A percentile compares a stretch with the other conserved stretches of the same genome.
Conservation (phyloP, 2,113 vertebrate species). For the Tachycineta bicolor region DNA sequence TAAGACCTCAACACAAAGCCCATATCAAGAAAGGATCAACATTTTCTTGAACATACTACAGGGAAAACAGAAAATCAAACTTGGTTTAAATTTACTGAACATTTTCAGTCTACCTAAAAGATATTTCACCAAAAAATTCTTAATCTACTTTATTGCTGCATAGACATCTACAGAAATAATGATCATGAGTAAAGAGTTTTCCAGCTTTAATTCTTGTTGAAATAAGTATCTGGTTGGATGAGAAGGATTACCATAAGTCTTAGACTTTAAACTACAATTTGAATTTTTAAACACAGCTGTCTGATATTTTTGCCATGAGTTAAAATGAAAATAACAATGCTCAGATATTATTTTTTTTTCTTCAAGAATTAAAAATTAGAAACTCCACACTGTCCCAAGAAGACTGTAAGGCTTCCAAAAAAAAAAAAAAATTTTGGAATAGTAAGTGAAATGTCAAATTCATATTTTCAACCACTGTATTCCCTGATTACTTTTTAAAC, state of each 20-base stretch:
- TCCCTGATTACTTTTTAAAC: neutral
- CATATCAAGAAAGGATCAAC: neutral
- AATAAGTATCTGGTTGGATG: conserved; percentile 35
- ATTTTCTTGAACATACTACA: neutral
- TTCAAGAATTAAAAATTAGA: neutral
- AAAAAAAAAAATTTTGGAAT: too few species aligned
- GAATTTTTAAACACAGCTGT: conserved; percentile 44
- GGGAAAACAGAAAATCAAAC: neutral
- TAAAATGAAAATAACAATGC: neutral
- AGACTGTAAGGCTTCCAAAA: neutral
- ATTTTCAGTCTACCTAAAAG: neutral
- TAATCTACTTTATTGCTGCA: neutral
- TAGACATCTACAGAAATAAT: neutral
- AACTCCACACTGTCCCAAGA: neutral
- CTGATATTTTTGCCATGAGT: neutral
- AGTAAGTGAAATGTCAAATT: neutral
- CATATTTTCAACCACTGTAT: neutral
- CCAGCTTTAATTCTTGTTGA: neutral
- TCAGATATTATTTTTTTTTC: neutral
- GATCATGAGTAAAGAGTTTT: neutral
- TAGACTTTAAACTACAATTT: conserved; percentile 1
- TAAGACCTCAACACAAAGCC: neutral
- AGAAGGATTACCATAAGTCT: conserved; percentile 21
- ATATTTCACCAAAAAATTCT: neutral
- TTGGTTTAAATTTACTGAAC: neutral